Evolutionary conservation across 2,888 invertebrate genomes (phyloP).

Genomic region (Volucella inflata): DNA sequence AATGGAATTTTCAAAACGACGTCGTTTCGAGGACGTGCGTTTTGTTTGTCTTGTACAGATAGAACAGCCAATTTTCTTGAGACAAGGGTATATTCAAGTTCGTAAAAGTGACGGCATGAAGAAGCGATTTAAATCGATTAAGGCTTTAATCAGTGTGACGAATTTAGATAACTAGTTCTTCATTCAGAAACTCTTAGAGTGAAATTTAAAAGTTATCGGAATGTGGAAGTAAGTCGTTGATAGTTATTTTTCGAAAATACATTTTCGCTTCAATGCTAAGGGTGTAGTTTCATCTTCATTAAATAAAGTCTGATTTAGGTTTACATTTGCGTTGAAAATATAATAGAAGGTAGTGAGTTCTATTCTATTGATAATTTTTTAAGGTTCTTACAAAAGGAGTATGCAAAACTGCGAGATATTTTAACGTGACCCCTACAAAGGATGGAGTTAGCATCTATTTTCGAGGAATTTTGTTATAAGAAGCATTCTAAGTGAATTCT

Average conservation of each 20-base stretch:
- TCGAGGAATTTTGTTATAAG: no score
- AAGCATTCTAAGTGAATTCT: no score
- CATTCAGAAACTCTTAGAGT: constrained; percentile 16
- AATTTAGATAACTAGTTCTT: constrained; percentile 47
- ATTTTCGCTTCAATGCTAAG: no score
- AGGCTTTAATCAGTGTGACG: constrained; percentile 54
- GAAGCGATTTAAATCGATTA: constrained; percentile 57
- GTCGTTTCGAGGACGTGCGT: neutral
- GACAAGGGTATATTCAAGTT: constrained; percentile 3
- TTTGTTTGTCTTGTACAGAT: constrained; percentile 5
- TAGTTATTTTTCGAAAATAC: neutral
- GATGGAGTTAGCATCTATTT: no score
- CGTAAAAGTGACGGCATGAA: constrained; percentile 7
- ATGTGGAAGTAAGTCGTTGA: neutral
- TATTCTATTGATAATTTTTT: no score
- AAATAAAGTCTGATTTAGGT: no score
- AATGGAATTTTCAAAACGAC: constrained; percentile 43
- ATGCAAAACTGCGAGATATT: no score
- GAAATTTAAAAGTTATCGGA: constrained; percentile 36
- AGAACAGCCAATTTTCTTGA: neutral
- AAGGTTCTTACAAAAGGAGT: no score
- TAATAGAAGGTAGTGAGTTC: no score
- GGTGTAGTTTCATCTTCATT: no score
- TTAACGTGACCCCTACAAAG: no score
- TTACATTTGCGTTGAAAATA: no score